A percentile compares a stretch with the other conserved stretches of the same genome.
phyloP scores from a whole-genome alignment of 2,113 vertebrate genomes.

The Rana temporaria region DNA sequence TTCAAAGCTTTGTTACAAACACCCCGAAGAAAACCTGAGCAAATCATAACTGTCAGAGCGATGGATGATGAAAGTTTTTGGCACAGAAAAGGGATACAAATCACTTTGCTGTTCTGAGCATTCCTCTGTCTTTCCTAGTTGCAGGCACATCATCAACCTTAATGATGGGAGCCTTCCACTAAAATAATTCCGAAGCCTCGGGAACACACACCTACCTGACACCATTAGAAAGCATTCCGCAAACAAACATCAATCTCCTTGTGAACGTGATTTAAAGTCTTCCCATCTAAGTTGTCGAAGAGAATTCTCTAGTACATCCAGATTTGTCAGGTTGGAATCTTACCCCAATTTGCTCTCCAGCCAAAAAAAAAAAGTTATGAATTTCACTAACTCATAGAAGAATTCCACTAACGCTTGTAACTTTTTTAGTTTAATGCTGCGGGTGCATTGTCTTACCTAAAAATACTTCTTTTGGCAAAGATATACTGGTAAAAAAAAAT shows the following conservation, averaged over 20 bases:
- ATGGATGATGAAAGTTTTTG: slow-evolving; percentile 69
- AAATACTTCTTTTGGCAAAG: too few species aligned
- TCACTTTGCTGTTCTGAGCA: slow-evolving; percentile 60
- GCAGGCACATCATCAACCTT: slow-evolving; percentile 74
- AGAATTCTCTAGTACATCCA: slow-evolving; percentile 61
- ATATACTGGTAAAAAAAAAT: too few species aligned
- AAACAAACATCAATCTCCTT: slow-evolving; percentile 79
- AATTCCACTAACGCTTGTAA: too few species aligned
- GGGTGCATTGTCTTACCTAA: too few species aligned
- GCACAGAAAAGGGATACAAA: slow-evolving; percentile 72
- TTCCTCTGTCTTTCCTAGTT: slow-evolving; percentile 66
- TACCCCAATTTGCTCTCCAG: slow-evolving; percentile 63
- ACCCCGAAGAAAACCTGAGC: slow-evolving; percentile 69
- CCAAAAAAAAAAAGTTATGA: slow-evolving; percentile 27
- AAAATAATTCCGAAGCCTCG: slow-evolving; percentile 77
- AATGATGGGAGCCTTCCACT: slow-evolving; percentile 78
- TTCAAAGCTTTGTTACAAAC: slow-evolving; percentile 66
- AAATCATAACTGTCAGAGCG: slow-evolving; percentile 71
- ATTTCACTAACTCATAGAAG: not conserved
- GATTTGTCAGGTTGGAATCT: slow-evolving; percentile 68
- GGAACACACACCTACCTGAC: slow-evolving; percentile 78
- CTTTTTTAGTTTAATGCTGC: too few species aligned
- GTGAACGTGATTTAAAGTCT: slow-evolving; percentile 75
- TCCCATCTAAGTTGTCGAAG: slow-evolving; percentile 64
- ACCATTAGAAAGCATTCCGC: slow-evolving; percentile 72